phyloP scores from a whole-genome alignment of 30 jellyfish, hydroid and myxozoan genomes.

The Aurelia aurita region DNA sequence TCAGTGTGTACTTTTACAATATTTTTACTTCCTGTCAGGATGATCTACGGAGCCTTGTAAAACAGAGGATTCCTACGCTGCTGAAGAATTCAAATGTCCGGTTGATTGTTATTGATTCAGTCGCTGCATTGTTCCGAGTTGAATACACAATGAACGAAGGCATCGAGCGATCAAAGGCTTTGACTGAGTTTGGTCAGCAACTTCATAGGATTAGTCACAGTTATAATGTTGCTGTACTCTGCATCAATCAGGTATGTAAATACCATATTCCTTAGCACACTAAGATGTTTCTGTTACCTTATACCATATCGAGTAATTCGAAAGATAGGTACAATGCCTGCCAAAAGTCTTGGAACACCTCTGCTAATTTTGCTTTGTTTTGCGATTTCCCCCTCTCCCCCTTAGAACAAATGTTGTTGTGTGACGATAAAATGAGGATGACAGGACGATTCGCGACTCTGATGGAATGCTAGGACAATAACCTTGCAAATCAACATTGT shows the following conservation, averaged over 20 bases:
- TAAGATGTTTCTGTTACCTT: no score
- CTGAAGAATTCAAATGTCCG: conserved; percentile 64
- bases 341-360: no score
- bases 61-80: conserved; percentile 57
- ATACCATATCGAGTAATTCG: no score
- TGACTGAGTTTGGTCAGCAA: conserved; percentile 72
- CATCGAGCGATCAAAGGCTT: conserved; percentile 70
- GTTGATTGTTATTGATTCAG: conserved; percentile 86
- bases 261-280: not conserved
- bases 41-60: conserved; percentile 53
- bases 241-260: conserved; percentile 86
- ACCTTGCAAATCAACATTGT: no score
- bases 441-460: no score
- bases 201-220: conserved; percentile 70
- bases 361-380: no score
- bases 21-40: conserved; percentile 52
- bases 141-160: conserved; percentile 71
- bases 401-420: no score
- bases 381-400: no score
- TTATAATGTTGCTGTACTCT: conserved; percentile 66
- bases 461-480: no score
- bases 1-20: no score
- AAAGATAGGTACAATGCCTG: no score
- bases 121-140: conserved; percentile 95
- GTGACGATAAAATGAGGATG: no score